Evolutionary conservation across 37 sponge, comb jelly and placozoan species (phyloP).

Genomic region (Crambe crambe): DNA sequence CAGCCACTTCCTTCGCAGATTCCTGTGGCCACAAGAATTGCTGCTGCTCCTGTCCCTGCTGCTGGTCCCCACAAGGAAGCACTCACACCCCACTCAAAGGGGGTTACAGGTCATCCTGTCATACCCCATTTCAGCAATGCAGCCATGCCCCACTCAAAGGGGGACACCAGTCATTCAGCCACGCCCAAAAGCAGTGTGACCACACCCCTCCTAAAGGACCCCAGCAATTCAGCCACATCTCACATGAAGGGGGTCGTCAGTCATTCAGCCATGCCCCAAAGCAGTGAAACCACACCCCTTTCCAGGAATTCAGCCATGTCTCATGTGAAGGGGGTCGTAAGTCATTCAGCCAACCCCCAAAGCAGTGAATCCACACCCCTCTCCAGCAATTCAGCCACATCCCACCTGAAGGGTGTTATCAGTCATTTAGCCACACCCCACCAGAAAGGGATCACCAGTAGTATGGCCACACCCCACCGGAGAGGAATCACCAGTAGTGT

Average conservation of each 20-base stretch:
- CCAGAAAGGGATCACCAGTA: not conserved
- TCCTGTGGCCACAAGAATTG: not conserved
- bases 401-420: not conserved
- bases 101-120: not conserved
- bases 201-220: too few species aligned
- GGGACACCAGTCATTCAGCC: not conserved
- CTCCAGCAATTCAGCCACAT: not conserved
- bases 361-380: not conserved
- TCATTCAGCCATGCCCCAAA: not conserved
- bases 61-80: too few species aligned
- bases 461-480: not conserved
- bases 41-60: too few species aligned
- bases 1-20: not conserved
- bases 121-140: not conserved
- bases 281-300: too few species aligned
- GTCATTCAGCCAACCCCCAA: not conserved
- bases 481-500: not conserved
- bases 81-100: constrained; percentile 1
- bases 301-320: not conserved
- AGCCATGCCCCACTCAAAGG: not conserved
- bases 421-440: not conserved
- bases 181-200: too few species aligned
- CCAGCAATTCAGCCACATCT: not conserved
- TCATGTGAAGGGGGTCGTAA: not conserved
- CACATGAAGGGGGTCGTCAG: not conserved